Evolutionary conservation across 2,888 invertebrate genomes (phyloP).

Genomic region (Drosophila buzzatii): DNA sequence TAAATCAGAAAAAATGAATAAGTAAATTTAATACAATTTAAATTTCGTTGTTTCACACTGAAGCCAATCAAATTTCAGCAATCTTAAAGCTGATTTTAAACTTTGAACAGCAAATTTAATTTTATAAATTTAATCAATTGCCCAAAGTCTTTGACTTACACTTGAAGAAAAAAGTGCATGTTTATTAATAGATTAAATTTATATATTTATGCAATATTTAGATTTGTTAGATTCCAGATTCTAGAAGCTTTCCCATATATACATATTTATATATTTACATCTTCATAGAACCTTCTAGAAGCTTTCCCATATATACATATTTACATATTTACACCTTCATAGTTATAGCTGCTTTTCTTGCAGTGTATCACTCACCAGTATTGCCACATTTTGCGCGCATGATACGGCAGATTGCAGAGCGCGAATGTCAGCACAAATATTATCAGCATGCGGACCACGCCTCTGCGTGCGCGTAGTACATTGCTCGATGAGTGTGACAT

Average conservation of each 20-base stretch:
- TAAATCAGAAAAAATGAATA: neutral
- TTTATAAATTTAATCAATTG: no score
- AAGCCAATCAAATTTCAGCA: neutral
- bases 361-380: conserved; percentile 87
- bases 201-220: neutral
- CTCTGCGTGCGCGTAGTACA: conserved; percentile 91
- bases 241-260: neutral
- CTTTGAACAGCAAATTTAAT: neutral
- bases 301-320: neutral
- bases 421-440: conserved; percentile 95
- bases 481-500: conserved; percentile 91
- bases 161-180: no score
- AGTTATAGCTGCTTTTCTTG: neutral
- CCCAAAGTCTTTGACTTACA: no score
- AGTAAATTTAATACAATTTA: neutral
- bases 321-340: neutral
- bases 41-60: neutral
- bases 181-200: no score
- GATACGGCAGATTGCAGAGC: conserved; percentile 95
- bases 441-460: conserved; percentile 95
- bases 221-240: neutral
- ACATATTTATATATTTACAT: neutral
- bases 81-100: neutral
- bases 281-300: neutral
- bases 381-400: conserved; percentile 94